These are phyloP conservation scores for Teleogryllus occipitalis DNA, from an alignment of 1,140 invertebrate genomes.

Conservation along the genomic window DNA sequence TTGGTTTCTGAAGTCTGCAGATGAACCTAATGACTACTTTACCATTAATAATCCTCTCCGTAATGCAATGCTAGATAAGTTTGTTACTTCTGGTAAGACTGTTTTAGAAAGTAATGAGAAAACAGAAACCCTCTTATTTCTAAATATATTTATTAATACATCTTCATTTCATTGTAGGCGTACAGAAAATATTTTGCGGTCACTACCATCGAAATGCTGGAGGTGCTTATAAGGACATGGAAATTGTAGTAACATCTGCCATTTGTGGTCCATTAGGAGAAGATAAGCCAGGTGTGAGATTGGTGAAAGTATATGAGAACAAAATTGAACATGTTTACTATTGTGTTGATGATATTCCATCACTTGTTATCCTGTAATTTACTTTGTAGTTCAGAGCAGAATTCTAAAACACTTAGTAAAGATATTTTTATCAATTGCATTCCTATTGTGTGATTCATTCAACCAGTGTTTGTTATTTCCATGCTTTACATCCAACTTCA, in stretches of 20 bases:
- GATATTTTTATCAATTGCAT: too few relatives aligned
- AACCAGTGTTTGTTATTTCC: too few relatives aligned
- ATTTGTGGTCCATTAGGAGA: conserved; percentile 42
- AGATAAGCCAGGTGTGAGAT: conserved; percentile 39
- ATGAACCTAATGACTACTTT: conserved; percentile 40
- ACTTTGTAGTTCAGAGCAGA: too few relatives aligned
- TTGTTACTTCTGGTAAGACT: conserved; percentile 35
- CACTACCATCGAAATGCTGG: conserved; percentile 48
- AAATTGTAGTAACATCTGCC: conserved; percentile 45
- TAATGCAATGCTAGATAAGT: conserved; percentile 37
- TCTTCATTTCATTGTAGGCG: conserved; percentile 29
- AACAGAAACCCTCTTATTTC: background rate
- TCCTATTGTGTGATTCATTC: too few relatives aligned
- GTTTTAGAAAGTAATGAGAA: background rate
- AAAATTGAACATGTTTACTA: conserved; percentile 36
- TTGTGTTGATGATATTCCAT: conserved; percentile 18
- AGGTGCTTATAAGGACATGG: conserved; percentile 39
- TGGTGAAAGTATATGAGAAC: conserved; percentile 37
- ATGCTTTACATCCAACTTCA: too few relatives aligned
- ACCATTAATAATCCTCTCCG: conserved; percentile 36
- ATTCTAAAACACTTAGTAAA: too few relatives aligned
- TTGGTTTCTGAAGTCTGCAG: conserved; percentile 38
- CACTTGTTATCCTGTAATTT: background rate
- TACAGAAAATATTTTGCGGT: conserved; percentile 45
- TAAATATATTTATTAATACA: background rate